A percentile compares a stretch with the other conserved stretches of the same genome.
These are phyloP conservation scores for Epinephelus moara DNA, from an alignment of 2,113 vertebrate species.

Conservation along the genomic window DNA sequence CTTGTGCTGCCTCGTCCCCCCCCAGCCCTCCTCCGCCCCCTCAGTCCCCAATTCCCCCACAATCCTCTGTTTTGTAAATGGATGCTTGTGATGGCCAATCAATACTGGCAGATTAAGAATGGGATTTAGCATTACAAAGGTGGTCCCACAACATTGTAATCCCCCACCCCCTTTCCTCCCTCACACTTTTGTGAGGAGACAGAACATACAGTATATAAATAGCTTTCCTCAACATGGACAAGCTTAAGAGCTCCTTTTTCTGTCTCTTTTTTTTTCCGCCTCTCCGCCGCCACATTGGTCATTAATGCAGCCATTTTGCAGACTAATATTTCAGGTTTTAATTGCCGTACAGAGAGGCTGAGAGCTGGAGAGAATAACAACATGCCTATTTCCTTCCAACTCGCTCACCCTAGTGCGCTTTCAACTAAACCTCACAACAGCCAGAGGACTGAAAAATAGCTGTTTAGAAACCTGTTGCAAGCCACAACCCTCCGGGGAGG, in stretches of 20 bases:
- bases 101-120: conserved; percentile 82
- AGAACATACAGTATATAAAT: conserved; percentile 71
- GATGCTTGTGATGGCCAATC: conserved; percentile 80
- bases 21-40: conserved; percentile 1
- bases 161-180: conserved; percentile 51
- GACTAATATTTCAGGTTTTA: conserved; percentile 79
- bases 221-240: conserved; percentile 59
- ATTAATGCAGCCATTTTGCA: conserved; percentile 63
- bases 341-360: conserved; percentile 62
- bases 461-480: conserved; percentile 52
- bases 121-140: conserved; percentile 83
- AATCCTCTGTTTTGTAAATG: conserved; percentile 71
- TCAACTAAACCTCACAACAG: conserved; percentile 18
- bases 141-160: conserved; percentile 80
- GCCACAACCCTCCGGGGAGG: conserved; percentile 32
- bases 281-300: conserved; percentile 30
- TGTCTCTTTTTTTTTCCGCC: conserved; percentile 2
- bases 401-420: conserved; percentile 30
- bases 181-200: conserved; percentile 55
- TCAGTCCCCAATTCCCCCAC: conserved; percentile 44
- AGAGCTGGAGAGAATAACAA: conserved; percentile 47
- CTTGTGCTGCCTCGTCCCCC: conserved; percentile 55
- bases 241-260: conserved; percentile 52
- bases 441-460: conserved; percentile 42
- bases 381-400: conserved; percentile 31